Evolutionary conservation across 2,888 invertebrate species (phyloP).

Genomic region (Drosophila parthenogenetica): DNA sequence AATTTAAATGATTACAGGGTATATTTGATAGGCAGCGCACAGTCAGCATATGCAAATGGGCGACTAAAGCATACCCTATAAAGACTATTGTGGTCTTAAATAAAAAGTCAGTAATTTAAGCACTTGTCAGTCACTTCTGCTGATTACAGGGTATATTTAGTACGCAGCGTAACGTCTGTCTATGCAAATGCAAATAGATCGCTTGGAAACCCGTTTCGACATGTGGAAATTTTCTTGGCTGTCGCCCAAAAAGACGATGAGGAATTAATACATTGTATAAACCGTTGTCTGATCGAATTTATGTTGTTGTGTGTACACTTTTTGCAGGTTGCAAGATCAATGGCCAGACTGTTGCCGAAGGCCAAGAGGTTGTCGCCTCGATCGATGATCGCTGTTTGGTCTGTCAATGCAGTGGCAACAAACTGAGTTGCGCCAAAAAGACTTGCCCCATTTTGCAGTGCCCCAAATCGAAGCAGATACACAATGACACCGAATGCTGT

Average conservation of each 20-base stretch:
- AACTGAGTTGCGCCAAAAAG: conserved; percentile 92
- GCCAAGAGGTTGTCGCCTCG: conserved; percentile 90
- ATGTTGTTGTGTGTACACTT: conserved; percentile 53
- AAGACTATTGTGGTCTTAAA: too few relatives aligned
- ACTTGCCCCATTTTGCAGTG: conserved; percentile 96
- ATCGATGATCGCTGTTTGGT: conserved; percentile 94
- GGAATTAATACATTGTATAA: conserved; percentile 47
- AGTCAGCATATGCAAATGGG: not conserved
- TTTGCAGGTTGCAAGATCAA: conserved; percentile 92
- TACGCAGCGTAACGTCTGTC: conserved; percentile 39
- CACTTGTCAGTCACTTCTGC: not conserved
- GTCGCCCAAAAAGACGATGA: conserved; percentile 54
- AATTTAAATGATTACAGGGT: too few relatives aligned
- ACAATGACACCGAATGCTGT: conserved; percentile 93
- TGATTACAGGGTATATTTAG: conserved; percentile 43
- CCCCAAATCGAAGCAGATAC: conserved; percentile 88
- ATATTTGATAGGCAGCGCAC: too few relatives aligned
- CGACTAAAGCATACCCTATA: conserved; percentile 2
- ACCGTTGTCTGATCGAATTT: conserved; percentile 60
- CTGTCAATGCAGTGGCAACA: conserved; percentile 90
- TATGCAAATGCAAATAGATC: conserved; percentile 73
- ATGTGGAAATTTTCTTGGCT: conserved; percentile 77
- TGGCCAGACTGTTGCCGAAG: conserved; percentile 92
- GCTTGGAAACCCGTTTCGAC: conserved; percentile 72
- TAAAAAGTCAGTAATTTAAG: too few relatives aligned